Percentiles rank a stretch among this genome's conserved stretches.
Conservation (phyloP, 2,113 vertebrate genomes). For the Serinus canaria region DNA sequence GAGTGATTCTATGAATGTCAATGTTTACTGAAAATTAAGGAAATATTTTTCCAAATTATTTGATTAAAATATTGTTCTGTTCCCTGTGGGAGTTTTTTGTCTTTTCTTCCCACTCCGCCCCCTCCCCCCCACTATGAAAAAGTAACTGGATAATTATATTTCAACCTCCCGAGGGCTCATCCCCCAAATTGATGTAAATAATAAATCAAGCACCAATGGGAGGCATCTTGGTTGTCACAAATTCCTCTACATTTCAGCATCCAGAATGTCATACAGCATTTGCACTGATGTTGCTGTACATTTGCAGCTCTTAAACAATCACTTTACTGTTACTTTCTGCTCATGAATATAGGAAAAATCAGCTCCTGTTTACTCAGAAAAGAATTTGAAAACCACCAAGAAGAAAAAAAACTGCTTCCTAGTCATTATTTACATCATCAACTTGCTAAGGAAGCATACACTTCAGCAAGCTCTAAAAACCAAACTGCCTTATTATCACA, state of each 20-base stretch:
- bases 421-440: background rate
- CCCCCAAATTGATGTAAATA: background rate
- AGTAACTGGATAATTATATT: background rate
- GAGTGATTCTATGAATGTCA: background rate
- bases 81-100: background rate
- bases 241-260: background rate
- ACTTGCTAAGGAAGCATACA: background rate
- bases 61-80: background rate
- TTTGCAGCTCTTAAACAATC: background rate
- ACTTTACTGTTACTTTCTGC: background rate
- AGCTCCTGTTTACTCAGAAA: background rate
- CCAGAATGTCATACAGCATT: background rate
- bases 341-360: background rate
- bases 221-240: background rate
- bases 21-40: background rate
- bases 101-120: background rate
- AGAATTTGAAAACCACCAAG: background rate
- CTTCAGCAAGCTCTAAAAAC: background rate
- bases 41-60: background rate
- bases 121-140: background rate
- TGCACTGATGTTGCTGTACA: background rate
- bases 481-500: background rate
- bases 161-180: background rate
- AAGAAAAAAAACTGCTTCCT: background rate
- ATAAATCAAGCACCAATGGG: background rate